Evolutionary conservation across 2,888 invertebrate genomes (phyloP), one percentile per base, ranked within the genome.

Genomic region (Chymomyza amoena): DNA sequence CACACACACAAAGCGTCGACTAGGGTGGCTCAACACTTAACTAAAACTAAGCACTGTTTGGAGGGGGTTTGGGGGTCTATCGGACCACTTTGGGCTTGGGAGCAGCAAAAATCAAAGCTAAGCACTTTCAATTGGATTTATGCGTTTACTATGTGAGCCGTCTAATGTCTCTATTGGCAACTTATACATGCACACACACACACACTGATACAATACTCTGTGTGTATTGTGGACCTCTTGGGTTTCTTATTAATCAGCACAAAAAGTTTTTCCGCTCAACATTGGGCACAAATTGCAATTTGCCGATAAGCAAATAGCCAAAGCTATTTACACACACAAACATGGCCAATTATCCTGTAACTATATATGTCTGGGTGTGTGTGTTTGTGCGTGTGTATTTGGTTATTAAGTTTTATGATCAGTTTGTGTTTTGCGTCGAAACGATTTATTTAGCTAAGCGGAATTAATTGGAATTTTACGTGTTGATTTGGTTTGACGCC

Each of bases 381-480:
- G 39, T 39, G 39, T 39, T 1, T 45, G 39, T 10, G n/a, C n/a
- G 13, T 45, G 18, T 78, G 70, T 71, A 72, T 70, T 84, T 77
- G 84, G 77, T 75, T 84, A 83, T 89, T 82, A 85, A 87, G 79
- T 85, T 85, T 85, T 85, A 85, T 85, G 89, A 85, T 89, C 89
- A 80, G 88, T 85, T 85, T 85, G 84, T 87, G 89, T 87, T 87
- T 89, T 87, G 89, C 75, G 80, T 80, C 73, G 86, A 87, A 85
- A 82, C 84, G 89, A 88, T 89, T 85, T 85, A 87, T 89, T 89
- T 87, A 83, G 80, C 86, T 85, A 82, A 85, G 83, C 86, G 79
- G 70, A 85, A 89, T 89, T 87, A 85, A 85, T 85, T 87, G 89
- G 86, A 85, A 80, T 89, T 85, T 89, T 85, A 89, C 84, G 89